Percentiles rank a stretch among this genome's conserved stretches.
These are phyloP conservation scores for Eucera pruinosa DNA, from an alignment of 2,888 invertebrate genomes.

Conservation along the genomic window DNA sequence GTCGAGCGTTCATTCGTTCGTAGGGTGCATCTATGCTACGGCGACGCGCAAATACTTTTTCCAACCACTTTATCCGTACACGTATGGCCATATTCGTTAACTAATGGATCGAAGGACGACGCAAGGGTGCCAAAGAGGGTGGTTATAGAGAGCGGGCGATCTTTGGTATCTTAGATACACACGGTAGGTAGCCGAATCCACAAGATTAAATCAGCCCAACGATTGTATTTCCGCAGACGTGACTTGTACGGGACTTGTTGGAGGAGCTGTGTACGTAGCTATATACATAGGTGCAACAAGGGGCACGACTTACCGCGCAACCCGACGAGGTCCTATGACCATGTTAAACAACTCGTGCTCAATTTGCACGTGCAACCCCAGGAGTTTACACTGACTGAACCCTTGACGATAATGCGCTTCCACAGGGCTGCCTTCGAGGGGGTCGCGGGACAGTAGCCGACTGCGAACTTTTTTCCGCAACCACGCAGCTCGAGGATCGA, in stretches of 20 bases:
- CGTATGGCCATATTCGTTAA: background rate
- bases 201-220: conserved; percentile 71
- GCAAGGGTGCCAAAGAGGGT: conserved; percentile 13
- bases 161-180: conserved; percentile 62
- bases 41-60: too few species aligned
- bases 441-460: conserved; percentile 50
- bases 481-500: conserved; percentile 35
- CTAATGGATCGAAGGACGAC: conserved; percentile 30
- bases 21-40: too few species aligned
- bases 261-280: conserved; percentile 42
- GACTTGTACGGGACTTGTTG: conserved; percentile 66
- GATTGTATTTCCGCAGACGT: conserved; percentile 74
- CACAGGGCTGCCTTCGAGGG: conserved; percentile 60
- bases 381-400: conserved; percentile 72
- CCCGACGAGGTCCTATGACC: conserved; percentile 66
- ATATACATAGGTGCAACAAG: conserved; percentile 54
- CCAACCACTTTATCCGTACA: conserved; percentile 10
- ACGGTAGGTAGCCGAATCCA: conserved; percentile 59
- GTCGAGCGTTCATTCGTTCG: too few species aligned
- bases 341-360: conserved; percentile 75
- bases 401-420: conserved; percentile 72
- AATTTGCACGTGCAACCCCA: conserved; percentile 73
- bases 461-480: conserved; percentile 53
- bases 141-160: conserved; percentile 49
- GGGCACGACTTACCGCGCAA: conserved; percentile 60